These are phyloP conservation scores for Myathropa florea DNA, from an alignment of 2,888 invertebrate species.

Conservation along the genomic window DNA sequence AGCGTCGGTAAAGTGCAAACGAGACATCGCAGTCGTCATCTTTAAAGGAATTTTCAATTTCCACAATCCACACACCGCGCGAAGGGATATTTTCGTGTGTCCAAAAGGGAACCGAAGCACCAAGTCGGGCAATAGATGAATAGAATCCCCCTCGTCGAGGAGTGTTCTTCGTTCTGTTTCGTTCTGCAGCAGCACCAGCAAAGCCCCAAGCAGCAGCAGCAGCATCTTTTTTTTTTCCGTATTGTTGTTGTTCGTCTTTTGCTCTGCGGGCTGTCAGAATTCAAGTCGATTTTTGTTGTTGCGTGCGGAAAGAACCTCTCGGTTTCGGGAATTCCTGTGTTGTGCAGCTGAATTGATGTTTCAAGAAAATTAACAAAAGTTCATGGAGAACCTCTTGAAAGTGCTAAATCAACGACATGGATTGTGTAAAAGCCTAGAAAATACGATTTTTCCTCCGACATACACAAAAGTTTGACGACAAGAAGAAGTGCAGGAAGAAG, in stretches of 20 bases:
- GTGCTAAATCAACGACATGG: conserved; percentile 8
- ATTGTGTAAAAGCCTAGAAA: conserved; percentile 14
- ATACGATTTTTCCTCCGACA: conserved; percentile 13
- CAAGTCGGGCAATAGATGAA: conserved; percentile 47
- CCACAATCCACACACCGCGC: conserved; percentile 34
- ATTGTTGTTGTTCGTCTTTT: conserved; percentile 11
- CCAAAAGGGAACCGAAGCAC: conserved; percentile 34
- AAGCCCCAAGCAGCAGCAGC: background rate
- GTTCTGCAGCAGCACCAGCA: background rate
- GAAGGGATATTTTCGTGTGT: conserved; percentile 62
- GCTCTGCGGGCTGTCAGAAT: conserved; percentile 55
- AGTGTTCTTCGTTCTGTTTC: conserved; percentile 11
- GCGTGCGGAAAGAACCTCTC: background rate
- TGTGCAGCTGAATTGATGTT: conserved; percentile 11
- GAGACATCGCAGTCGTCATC: conserved; percentile 35
- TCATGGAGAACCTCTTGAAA: too few species aligned
- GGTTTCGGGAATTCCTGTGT: conserved; percentile 10
- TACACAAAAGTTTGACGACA: conserved; percentile 6
- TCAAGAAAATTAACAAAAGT: conserved; percentile 3
- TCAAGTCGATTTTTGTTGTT: conserved; percentile 7
- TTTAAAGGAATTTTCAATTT: conserved; percentile 67
- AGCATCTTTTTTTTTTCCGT: conserved; percentile 27
- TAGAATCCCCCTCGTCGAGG: conserved; percentile 32
- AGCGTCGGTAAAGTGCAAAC: conserved; percentile 40
- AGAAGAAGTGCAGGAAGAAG: conserved; percentile 52